Conservation (phyloP, 2,797 vertebrate genomes). For the Cottoperca gobio region DNA sequence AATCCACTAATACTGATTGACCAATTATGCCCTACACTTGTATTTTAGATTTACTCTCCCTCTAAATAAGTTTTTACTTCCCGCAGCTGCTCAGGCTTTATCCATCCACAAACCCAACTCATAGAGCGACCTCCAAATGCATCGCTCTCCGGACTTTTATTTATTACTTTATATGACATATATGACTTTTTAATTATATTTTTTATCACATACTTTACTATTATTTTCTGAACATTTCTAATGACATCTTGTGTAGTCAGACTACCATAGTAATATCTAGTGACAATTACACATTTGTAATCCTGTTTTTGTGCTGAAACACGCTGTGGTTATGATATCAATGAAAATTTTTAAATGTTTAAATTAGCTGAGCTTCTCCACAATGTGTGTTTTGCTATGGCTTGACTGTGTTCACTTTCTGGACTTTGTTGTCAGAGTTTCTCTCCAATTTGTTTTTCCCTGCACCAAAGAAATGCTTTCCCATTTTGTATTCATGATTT, state of each 20-base stretch:
- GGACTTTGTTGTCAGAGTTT: background rate
- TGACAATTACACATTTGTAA: background rate
- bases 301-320: background rate
- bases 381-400: background rate
- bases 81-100: background rate
- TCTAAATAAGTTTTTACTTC: slow-evolving; percentile 19
- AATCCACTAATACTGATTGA: slow-evolving; percentile 2
- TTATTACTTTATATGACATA: too few relatives aligned
- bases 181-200: too few relatives aligned
- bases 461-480: slow-evolving; percentile 1
- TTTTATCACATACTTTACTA: too few relatives aligned
- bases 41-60: slow-evolving; percentile 14
- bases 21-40: background rate
- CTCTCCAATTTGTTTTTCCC: background rate
- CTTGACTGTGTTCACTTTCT: background rate
- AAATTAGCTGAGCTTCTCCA: background rate
- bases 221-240: too few relatives aligned
- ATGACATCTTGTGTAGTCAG: background rate
- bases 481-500: slow-evolving; percentile 42
- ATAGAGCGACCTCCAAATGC: background rate
- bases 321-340: background rate
- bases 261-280: background rate
- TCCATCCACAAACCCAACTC: background rate
- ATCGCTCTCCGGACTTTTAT: background rate
- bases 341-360: background rate